Conservation (phyloP, 2,888 invertebrate species). For the Cosmorhoe ocellata region DNA sequence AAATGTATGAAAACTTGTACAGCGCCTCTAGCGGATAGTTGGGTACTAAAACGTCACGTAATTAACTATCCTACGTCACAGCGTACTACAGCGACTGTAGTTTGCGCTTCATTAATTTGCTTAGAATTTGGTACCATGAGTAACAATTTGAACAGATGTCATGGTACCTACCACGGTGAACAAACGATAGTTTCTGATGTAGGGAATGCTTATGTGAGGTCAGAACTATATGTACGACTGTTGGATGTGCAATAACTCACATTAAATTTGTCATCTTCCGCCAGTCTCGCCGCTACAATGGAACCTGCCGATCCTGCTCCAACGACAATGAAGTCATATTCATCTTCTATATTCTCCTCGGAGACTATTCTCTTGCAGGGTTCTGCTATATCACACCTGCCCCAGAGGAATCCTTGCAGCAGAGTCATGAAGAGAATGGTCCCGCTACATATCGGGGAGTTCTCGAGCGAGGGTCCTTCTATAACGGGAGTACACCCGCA, state of each 20-base stretch:
- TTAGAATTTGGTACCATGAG: too few species aligned
- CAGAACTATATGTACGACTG: too few species aligned
- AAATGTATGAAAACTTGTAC: too few species aligned
- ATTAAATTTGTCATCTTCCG: conserved; percentile 61
- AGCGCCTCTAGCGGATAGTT: too few species aligned
- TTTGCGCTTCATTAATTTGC: too few species aligned
- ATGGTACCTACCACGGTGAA: too few species aligned
- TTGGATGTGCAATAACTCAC: conserved; percentile 1
- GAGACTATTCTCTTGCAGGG: conserved; percentile 80
- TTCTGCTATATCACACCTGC: conserved; percentile 73
- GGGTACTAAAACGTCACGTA: too few species aligned
- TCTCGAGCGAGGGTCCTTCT: conserved; percentile 74
- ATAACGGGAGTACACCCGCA: conserved; percentile 76
- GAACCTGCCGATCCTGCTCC: conserved; percentile 85
- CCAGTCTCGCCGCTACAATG: conserved; percentile 83
- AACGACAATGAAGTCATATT: conserved; percentile 85
- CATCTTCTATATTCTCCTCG: conserved; percentile 49
- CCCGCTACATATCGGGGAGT: conserved; percentile 80
- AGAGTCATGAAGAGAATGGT: conserved; percentile 82
- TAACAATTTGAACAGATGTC: too few species aligned
- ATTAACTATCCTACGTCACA: too few species aligned
- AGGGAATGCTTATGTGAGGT: too few species aligned
- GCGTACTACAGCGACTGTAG: too few species aligned
- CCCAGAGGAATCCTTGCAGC: conserved; percentile 80
- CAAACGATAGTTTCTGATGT: too few species aligned